A percentile compares a stretch with the other conserved stretches of the same genome.
These are phyloP conservation scores for Geococcyx californianus DNA, from an alignment of 2,113 vertebrate genomes.

Conservation along the genomic window DNA sequence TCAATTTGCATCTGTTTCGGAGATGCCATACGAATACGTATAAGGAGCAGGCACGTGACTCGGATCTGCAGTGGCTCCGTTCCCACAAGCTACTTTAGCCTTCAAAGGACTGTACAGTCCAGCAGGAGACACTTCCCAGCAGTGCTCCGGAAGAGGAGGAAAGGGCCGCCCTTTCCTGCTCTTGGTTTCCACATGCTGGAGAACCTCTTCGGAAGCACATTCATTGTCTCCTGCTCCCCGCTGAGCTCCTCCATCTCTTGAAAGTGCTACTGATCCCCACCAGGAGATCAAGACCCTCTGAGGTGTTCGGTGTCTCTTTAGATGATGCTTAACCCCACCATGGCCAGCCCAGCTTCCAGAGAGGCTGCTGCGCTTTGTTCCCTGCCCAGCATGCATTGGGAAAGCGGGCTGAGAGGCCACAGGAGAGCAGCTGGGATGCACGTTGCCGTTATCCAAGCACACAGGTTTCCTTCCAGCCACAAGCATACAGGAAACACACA, in stretches of 20 bases:
- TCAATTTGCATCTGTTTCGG: slow-evolving; percentile 45
- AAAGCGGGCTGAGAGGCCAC: accelerated
- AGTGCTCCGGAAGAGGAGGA: not conserved
- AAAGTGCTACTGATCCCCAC: not conserved
- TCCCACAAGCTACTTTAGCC: not conserved
- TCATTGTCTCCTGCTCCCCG: not conserved
- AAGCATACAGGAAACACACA: no score
- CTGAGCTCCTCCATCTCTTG: not conserved
- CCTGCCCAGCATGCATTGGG: accelerated
- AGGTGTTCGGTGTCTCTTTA: not conserved
- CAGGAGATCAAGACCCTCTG: not conserved
- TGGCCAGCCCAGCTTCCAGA: not conserved
- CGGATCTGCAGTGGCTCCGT: not conserved
- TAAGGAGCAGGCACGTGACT: not conserved
- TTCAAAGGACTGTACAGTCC: not conserved
- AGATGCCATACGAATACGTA: slow-evolving; percentile 11
- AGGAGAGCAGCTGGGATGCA: accelerated
- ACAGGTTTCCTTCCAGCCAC: no score
- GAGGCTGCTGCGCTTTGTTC: accelerated
- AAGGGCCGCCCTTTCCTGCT: not conserved
- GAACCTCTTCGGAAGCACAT: not conserved
- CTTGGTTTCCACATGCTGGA: not conserved
- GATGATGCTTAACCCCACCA: not conserved
- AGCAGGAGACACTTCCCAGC: not conserved
- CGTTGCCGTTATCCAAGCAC: not conserved